phyloP scores from a whole-genome alignment of 1,140 invertebrate genomes.

The Pteromalus puparum region DNA sequence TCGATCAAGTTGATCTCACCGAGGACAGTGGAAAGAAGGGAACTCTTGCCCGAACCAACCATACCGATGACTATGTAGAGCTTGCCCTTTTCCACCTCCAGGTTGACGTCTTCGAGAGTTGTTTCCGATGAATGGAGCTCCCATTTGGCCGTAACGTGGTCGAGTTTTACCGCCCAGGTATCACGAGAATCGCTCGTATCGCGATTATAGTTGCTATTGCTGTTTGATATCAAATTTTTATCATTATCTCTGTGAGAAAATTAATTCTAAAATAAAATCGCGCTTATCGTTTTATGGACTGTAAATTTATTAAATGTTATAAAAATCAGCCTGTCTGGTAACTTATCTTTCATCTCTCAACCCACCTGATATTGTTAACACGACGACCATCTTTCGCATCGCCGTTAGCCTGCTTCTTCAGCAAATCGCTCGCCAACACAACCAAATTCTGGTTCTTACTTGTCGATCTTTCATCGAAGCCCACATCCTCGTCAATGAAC shows the following conservation, averaged over 20 bases:
- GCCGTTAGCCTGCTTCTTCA: slow-evolving; percentile 56
- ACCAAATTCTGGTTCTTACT: slow-evolving; percentile 54
- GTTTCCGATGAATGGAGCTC: slow-evolving; percentile 64
- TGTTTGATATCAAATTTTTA: not conserved
- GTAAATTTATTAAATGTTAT: too few relatives aligned
- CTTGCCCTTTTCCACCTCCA: slow-evolving; percentile 76
- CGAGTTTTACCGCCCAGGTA: slow-evolving; percentile 69
- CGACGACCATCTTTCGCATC: slow-evolving; percentile 46
- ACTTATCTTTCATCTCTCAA: too few relatives aligned
- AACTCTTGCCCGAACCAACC: slow-evolving; percentile 81
- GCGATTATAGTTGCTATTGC: not conserved
- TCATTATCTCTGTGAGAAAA: too few relatives aligned
- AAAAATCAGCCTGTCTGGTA: too few relatives aligned
- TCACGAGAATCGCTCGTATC: slow-evolving; percentile 4
- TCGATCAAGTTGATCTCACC: slow-evolving; percentile 78
- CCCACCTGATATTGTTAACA: not conserved
- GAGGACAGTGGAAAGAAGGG: slow-evolving; percentile 79
- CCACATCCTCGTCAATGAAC: slow-evolving; percentile 65
- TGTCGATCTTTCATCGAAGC: slow-evolving; percentile 24
- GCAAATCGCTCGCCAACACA: slow-evolving; percentile 58
- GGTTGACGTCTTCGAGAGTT: slow-evolving; percentile 75
- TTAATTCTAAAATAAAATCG: too few relatives aligned
- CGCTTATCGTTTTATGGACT: too few relatives aligned
- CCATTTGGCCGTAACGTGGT: slow-evolving; percentile 77
- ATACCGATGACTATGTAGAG: slow-evolving; percentile 80